Evolutionary conservation across 1,140 invertebrate species (phyloP), one percentile per base, ranked within the genome.

Genomic region (Popillia japonica): DNA sequence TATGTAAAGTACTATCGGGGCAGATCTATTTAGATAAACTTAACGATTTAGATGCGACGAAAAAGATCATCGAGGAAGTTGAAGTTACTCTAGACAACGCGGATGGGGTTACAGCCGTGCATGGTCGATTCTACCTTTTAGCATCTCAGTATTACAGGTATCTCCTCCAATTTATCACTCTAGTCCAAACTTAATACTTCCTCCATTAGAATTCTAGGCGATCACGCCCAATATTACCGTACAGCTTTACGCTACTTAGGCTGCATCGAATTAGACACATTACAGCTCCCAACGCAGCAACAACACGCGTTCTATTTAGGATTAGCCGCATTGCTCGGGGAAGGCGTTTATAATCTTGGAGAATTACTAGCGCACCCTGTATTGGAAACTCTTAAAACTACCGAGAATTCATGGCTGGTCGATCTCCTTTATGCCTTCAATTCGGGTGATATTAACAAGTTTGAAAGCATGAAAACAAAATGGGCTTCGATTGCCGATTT

Each of bases 331-430:
- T 90, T 99, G 10, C 87, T 99, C 0, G 98, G 98, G 9, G 95
- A 99, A 84, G 96, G 95, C 48, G 95, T 99, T 17, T 99, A 99
- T 86, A 99, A 99, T 87, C 94, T 99, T 84, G 98, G 98, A 0
- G 98, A 99, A 89, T 87, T 99, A 84, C 86, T 99, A 40, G 96
- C 96, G 22, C 98, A 99, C 90, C 96, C 97, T 2, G 94, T 99
- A 41, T 87, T 99, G 81, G 92, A 96, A 78, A 93, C 94, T 0
- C 87, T 99, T 17, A 93, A 93, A 79, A 90, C 90, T 9, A 96
- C 96, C 0, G 89, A 93, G 20, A 95, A 96, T 80, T 91, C 92
- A 23, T 99, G 98, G 98, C 88, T 99, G 0, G 90, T 97, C 3
- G 94, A 98, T 80, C 88, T 99, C 0, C 88, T 99, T 0, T 92